A percentile compares a stretch with the other conserved stretches of the same genome.
Evolutionary conservation across 2,888 invertebrate genomes (phyloP).

Genomic region (Lepetodrilus schrolli): DNA sequence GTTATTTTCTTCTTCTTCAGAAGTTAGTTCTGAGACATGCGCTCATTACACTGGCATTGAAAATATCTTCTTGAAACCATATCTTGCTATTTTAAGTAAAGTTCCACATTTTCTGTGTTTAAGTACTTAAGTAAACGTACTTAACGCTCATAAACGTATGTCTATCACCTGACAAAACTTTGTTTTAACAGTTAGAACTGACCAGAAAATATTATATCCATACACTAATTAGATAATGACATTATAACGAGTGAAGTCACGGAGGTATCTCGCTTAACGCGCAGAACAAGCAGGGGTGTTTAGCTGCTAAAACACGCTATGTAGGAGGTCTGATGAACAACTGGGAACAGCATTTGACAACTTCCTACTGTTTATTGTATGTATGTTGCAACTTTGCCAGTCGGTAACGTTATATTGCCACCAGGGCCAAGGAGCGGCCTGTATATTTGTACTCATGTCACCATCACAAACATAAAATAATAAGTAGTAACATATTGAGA

Average conservation of each 20-base stretch:
- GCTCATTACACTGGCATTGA: no score
- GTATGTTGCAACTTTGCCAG: neutral
- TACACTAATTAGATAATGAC: constrained; percentile 13
- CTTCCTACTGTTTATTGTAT: neutral
- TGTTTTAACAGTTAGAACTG: constrained; percentile 17
- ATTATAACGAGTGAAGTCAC: neutral
- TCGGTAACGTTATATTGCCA: neutral
- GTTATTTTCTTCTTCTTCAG: no score
- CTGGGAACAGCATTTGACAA: neutral
- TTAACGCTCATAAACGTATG: neutral
- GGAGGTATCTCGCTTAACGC: neutral
- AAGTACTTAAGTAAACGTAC: neutral
- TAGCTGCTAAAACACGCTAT: neutral
- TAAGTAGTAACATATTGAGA: no score
- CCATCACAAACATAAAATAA: no score
- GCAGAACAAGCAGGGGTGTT: neutral
- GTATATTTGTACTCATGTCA: no score
- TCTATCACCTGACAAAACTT: neutral
- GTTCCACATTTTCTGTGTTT: no score
- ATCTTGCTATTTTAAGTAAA: no score
- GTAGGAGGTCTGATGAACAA: neutral
- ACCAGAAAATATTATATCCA: constrained; percentile 7
- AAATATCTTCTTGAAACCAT: no score
- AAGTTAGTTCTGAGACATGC: no score
- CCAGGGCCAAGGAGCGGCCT: neutral